Percentiles rank a stretch among this genome's conserved stretches.
phyloP scores from a whole-genome alignment of 2,888 invertebrate species.

The Siphlonurus alternatus region DNA sequence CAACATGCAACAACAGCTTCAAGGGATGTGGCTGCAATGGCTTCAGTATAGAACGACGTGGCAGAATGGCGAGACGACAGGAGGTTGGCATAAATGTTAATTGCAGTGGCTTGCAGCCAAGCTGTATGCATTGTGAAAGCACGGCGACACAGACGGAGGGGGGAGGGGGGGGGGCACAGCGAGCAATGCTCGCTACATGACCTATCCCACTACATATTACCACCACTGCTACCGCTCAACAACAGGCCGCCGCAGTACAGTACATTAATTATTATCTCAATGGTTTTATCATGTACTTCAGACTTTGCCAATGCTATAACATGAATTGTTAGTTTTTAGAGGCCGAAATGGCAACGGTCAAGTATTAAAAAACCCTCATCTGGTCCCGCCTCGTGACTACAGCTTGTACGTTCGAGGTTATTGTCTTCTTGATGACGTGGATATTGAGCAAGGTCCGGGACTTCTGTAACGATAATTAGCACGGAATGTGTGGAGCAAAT shows the following conservation, averaged over 20 bases:
- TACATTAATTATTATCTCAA: background rate
- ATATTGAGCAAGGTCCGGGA: background rate
- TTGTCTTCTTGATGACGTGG: background rate
- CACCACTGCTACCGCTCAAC: background rate
- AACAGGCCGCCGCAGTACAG: background rate
- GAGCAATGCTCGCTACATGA: background rate
- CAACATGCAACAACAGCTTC: no score
- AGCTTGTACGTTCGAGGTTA: no score
- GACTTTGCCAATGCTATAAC: no score
- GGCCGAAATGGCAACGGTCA: no score
- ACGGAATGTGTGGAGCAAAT: background rate
- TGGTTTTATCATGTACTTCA: no score
- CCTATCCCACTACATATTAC: background rate
- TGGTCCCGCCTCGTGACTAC: no score
- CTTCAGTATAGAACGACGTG: no score
- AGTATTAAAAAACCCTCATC: no score
- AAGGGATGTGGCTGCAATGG: no score
- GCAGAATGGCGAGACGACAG: background rate
- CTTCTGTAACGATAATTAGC: background rate
- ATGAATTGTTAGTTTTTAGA: no score
- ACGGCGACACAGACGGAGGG: background rate
- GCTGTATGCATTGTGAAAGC: background rate
- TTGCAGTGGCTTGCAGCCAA: constrained; percentile 2
- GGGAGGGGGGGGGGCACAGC: background rate
- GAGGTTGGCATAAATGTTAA: background rate